Base-by-base conservation (phyloP, 2,888 invertebrate genomes). In the Arrhopalites spinosus region DNA sequence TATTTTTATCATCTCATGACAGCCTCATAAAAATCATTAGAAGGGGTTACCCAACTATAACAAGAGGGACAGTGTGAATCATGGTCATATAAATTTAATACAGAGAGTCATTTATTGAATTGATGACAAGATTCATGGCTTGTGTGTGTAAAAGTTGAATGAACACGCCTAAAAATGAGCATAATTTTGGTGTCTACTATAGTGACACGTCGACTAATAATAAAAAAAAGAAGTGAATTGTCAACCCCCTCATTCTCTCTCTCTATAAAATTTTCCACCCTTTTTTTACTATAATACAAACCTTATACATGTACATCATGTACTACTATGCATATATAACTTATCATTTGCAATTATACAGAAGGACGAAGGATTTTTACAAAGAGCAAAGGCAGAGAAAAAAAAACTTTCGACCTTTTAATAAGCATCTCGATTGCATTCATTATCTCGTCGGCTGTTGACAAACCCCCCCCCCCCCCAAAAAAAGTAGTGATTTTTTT, bases 401-500 rank as follows among this genome's bases (percentile, higher is more conserved):
- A 36, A 56, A 71, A 36, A 71, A 71, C 71, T 59, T 71, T 71
- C 71, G 71, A 29, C 71, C 61, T 71, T 71, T 71, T 71, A 71
- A 71, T 71, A 71, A 71, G 71, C 71, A 71, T 71, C 71, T 71
- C 71, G 61, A 71, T 59, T 71, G 71, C 71, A 71, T 71, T 71
- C 71, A 71, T 71, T 71, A 71, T 71, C 59, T 43, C 53, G 71
- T 71, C 71, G 71, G 71, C 59, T 71, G 43, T 53, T 71, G n/a
- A 56, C 43, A 23, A 71, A 71, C 30, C 36, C 27, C 56, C 56
- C 56, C n/a, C n/a, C n/a, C n/a, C n/a, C n/a, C n/a, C n/a, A n/a
- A 59, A 29, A 27, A 63, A 63, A 63, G 29, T 63, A 17, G 45
- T 67, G 20, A 50, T 68, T 50, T 68, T 68, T 68, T 50, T 56